Evolutionary conservation across 2,888 invertebrate genomes (phyloP), one percentile per base, ranked within the genome.

Genomic region (Scaptomyza flava): DNA sequence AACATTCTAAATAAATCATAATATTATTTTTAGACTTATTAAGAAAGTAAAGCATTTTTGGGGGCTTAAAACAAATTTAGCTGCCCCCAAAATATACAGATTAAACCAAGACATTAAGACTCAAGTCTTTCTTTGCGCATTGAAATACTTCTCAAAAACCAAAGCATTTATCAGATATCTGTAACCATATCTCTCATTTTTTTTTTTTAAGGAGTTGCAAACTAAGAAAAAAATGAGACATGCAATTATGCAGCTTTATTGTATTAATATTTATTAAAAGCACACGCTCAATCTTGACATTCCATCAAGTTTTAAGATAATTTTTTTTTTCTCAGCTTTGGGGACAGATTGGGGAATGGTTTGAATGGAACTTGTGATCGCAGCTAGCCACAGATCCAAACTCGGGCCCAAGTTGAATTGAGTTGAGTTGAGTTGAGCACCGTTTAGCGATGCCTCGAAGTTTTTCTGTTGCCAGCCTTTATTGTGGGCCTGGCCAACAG

Each of bases 401-500:
- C 31, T 7, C 9, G 20, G 41, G 4, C 23, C 20, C 11, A 43
- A 50, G 34, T 34, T 50, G 9, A 50, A 34, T 36, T n/a, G 23
- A 17, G 17, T 17, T 17, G 17, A 51, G 50, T 34, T 36, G 51
- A 51, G 27, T 41, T 41, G 52, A 36, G 53, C 50, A 68, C 38
- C 75, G 53, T 63, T 75, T 74, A 76, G 77, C 56, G 72, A 60
- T 56, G 45, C 36, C 52, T 48, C 56, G 45, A 50, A 61, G 77
- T 57, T 73, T 67, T 58, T 38, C 17, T 41, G 14, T 41, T 65
- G 71, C 45, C 50, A 52, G 78, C 68, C 63, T 70, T 77, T 58
- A 30, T 70, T 69, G 73, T 72, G 75, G 76, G 76, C 76, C 79
- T 75, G 79, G 75, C 75, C 79, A 75, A 74, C 73, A 53, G 74